phyloP scores from a whole-genome alignment of 2,113 vertebrate genomes.

The Mesembrinibis cayennensis region DNA sequence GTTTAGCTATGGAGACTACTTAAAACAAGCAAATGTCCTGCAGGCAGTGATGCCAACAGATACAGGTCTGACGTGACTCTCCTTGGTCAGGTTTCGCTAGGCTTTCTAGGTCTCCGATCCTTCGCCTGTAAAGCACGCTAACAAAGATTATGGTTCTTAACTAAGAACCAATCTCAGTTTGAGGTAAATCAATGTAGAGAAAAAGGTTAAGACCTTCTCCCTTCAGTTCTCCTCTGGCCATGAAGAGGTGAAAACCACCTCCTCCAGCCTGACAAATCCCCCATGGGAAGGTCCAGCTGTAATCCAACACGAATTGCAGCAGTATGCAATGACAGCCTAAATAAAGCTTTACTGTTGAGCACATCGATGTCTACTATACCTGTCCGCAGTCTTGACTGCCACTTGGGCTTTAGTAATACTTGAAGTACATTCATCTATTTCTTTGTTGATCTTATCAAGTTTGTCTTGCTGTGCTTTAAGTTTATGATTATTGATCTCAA shows the following conservation, averaged over 20 bases:
- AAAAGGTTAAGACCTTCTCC: neutral
- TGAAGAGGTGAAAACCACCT: neutral
- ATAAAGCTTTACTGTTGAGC: rapidly evolving
- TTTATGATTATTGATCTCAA: constrained; percentile 90
- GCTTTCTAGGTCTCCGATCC: neutral
- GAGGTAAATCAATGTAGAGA: neutral
- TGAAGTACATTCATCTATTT: constrained; percentile 87
- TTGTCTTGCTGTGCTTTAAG: constrained; percentile 91
- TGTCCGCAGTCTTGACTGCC: constrained; percentile 87
- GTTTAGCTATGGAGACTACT: neutral
- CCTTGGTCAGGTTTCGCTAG: neutral
- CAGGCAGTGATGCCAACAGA: neutral
- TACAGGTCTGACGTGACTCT: neutral
- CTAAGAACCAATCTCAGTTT: neutral
- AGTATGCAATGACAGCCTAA: rapidly evolving
- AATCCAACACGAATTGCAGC: rapidly evolving
- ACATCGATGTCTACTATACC: constrained; percentile 64
- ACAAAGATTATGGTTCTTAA: neutral
- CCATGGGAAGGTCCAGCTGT: rapidly evolving
- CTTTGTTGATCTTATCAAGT: constrained; percentile 85
- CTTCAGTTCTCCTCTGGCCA: neutral
- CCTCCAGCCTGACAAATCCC: neutral
- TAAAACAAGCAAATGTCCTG: neutral
- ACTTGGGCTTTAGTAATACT: constrained; percentile 92
- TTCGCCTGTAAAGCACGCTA: neutral